phyloP scores from a whole-genome alignment of 1,140 invertebrate species.

The Acromyrmex charruanus region DNA sequence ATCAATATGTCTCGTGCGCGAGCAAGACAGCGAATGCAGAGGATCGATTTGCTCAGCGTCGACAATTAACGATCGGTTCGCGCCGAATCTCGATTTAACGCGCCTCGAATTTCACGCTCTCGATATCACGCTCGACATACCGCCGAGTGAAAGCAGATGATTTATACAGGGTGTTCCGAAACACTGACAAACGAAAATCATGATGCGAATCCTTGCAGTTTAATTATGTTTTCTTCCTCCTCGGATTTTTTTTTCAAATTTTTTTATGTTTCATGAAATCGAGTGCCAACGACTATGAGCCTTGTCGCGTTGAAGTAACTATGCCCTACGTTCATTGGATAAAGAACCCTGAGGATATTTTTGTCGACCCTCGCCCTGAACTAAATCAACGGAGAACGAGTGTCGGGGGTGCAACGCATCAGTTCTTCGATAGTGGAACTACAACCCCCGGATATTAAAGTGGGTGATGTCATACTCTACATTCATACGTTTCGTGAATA shows the following conservation, averaged over 20 bases:
- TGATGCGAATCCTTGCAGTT: not conserved
- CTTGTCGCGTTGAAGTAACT: not conserved
- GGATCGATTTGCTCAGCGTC: constrained; percentile 5
- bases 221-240: not conserved
- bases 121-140: constrained; percentile 45
- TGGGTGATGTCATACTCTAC: constrained; percentile 63
- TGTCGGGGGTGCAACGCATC: constrained; percentile 55
- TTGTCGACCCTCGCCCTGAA: constrained; percentile 53
- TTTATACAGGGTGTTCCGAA: constrained; percentile 31
- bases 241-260: not conserved
- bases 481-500: not conserved
- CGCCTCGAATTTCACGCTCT: constrained; percentile 58
- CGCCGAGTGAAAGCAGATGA: constrained; percentile 42
- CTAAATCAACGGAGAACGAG: constrained; percentile 55
- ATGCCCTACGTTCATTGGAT: not conserved
- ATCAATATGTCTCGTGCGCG: constrained; percentile 41
- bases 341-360: constrained; percentile 57
- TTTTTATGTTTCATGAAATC: not conserved
- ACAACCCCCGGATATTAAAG: constrained; percentile 63
- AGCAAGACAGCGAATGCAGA: not conserved
- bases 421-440: constrained; percentile 49
- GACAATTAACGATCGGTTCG: constrained; percentile 27
- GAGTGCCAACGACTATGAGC: not conserved
- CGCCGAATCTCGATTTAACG: constrained; percentile 29
- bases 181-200: not conserved